A percentile compares a stretch with the other conserved stretches of the same genome.
Conservation (phyloP, 2,888 invertebrate species). For the Aphidius colemani region DNA sequence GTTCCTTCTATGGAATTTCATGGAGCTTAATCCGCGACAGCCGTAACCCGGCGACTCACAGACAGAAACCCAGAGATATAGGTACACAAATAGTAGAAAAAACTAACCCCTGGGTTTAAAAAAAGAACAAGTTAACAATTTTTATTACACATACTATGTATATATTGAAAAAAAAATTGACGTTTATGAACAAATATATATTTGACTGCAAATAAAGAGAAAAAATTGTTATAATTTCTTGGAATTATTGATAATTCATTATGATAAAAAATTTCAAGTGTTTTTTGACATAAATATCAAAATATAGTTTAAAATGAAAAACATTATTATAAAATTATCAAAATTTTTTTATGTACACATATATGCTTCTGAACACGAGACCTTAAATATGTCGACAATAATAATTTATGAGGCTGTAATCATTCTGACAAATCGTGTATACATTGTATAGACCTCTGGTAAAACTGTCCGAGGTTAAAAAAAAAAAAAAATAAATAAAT, state of each 20-base stretch:
- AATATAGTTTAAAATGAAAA: no score
- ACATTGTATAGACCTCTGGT: slow-evolving; percentile 51
- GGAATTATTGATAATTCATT: no score
- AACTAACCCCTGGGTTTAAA: slow-evolving; percentile 32
- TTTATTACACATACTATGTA: neutral
- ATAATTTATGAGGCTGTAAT: slow-evolving; percentile 55
- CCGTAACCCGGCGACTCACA: slow-evolving; percentile 30
- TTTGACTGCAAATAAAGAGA: slow-evolving; percentile 3
- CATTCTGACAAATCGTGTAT: slow-evolving; percentile 56
- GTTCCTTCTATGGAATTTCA: slow-evolving; percentile 39
- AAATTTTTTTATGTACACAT: neutral
- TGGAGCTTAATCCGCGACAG: slow-evolving; percentile 30
- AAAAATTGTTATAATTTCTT: neutral
- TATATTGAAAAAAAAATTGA: neutral
- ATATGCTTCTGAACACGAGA: slow-evolving; percentile 18
- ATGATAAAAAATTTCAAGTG: no score
- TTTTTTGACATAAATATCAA: no score
- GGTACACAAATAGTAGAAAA: slow-evolving; percentile 27
- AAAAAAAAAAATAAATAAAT: neutral
- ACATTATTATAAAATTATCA: no score
- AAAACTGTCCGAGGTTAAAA: slow-evolving; percentile 33
- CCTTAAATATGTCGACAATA: slow-evolving; percentile 35
- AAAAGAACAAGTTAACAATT: slow-evolving; percentile 15
- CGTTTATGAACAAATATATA: slow-evolving; percentile 4
- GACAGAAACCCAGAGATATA: slow-evolving; percentile 20